Percentiles rank a stretch among this genome's conserved stretches.
phyloP scores from a whole-genome alignment of 2,797 vertebrate species.

The Sorex maritimensis region DNA sequence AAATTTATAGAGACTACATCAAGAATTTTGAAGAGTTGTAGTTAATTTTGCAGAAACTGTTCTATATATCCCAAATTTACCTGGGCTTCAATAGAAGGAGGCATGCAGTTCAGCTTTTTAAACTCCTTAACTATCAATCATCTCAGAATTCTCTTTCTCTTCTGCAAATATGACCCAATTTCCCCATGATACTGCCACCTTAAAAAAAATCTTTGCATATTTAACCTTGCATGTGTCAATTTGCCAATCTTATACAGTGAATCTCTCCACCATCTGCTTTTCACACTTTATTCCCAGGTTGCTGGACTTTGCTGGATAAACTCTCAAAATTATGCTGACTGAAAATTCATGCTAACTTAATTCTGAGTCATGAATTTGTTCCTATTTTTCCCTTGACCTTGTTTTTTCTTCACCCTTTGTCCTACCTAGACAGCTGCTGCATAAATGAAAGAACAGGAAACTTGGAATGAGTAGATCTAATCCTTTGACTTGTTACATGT shows the following conservation, averaged over 20 bases:
- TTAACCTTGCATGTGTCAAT: conserved; percentile 58
- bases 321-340: conserved; percentile 70
- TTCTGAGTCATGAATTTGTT: conserved; percentile 63
- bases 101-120: background rate
- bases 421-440: background rate
- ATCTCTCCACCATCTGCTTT: conserved; percentile 70
- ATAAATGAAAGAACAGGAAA: background rate
- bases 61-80: conserved; percentile 48
- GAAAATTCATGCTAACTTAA: conserved; percentile 66
- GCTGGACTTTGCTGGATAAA: conserved; percentile 68
- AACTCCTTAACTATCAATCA: background rate
- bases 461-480: background rate
- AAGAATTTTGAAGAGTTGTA: background rate
- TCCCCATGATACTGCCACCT: conserved; percentile 13
- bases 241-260: conserved; percentile 46
- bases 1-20: background rate
- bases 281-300: conserved; percentile 63
- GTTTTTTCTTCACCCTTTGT: background rate
- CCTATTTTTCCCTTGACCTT: conserved; percentile 41
- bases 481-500: conserved; percentile 32
- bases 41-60: background rate
- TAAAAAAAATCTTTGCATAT: conserved; percentile 16
- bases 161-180: background rate
- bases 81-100: background rate
- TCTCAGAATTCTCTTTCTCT: background rate